phyloP scores from a whole-genome alignment of 2,797 vertebrate genomes.

The Pangasius larnaudii region DNA sequence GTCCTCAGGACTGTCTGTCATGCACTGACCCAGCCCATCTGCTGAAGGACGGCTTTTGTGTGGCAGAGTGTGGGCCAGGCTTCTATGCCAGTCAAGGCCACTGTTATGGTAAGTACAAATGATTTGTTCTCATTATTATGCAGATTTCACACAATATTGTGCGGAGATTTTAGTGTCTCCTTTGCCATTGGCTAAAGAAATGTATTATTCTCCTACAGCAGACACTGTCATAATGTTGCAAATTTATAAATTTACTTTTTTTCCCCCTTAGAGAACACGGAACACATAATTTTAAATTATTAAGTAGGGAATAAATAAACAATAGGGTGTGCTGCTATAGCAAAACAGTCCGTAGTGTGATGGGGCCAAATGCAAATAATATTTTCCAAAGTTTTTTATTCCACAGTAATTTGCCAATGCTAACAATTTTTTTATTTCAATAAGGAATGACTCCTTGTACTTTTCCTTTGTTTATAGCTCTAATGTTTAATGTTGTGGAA shows the following conservation, averaged over 20 bases:
- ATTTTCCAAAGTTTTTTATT: background rate
- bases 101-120: conserved; percentile 77
- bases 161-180: background rate
- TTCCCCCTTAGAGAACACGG: too few relatives aligned
- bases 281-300: background rate
- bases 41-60: conserved; percentile 79
- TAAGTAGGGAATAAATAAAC: background rate
- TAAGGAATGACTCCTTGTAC: background rate
- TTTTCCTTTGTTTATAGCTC: background rate
- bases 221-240: background rate
- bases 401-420: background rate
- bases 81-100: conserved; percentile 77
- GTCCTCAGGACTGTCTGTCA: conserved; percentile 77
- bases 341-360: background rate
- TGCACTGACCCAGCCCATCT: conserved; percentile 76
- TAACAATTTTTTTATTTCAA: background rate
- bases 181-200: background rate
- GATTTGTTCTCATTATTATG: background rate
- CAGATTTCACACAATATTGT: background rate
- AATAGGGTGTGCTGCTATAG: background rate
- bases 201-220: background rate
- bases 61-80: conserved; percentile 75
- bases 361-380: background rate
- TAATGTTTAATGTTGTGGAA: background rate
- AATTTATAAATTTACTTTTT: background rate